Percentiles rank a stretch among this genome's conserved stretches.
Conservation (phyloP, 2,888 invertebrate species). For the Trimorus sp. region DNA sequence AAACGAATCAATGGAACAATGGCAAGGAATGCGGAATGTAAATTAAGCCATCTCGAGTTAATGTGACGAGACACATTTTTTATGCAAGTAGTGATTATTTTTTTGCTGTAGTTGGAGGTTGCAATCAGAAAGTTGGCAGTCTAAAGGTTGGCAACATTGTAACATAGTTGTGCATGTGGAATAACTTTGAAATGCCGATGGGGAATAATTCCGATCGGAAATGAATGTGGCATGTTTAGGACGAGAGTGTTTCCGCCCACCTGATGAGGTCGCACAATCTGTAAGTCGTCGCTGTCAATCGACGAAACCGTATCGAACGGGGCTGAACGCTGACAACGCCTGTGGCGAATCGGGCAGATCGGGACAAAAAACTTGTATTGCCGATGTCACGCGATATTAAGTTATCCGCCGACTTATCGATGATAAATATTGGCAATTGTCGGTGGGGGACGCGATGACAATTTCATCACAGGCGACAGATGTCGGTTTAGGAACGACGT, state of each 20-base stretch:
- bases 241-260: not conserved
- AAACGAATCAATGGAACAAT: too few species aligned
- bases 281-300: conserved; percentile 47
- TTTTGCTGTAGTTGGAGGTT: too few species aligned
- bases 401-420: conserved; percentile 44
- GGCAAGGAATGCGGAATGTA: too few species aligned
- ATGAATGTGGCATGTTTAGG: too few species aligned
- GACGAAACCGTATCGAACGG: conserved; percentile 38
- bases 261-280: conserved; percentile 41
- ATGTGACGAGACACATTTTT: too few species aligned
- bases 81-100: too few species aligned
- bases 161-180: too few species aligned
- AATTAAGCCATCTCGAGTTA: too few species aligned
- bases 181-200: too few species aligned
- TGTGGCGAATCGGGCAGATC: conserved; percentile 42
- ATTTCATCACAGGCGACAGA: conserved; percentile 68
- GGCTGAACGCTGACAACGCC: conserved; percentile 24
- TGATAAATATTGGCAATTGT: conserved; percentile 50
- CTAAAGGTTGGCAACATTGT: too few species aligned
- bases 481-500: conserved; percentile 69
- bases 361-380: conserved; percentile 37
- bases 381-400: conserved; percentile 45
- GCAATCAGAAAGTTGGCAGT: too few species aligned
- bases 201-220: too few species aligned
- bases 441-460: conserved; percentile 29